Conservation (phyloP, 2,113 vertebrate species). For the Tichodroma muraria region DNA sequence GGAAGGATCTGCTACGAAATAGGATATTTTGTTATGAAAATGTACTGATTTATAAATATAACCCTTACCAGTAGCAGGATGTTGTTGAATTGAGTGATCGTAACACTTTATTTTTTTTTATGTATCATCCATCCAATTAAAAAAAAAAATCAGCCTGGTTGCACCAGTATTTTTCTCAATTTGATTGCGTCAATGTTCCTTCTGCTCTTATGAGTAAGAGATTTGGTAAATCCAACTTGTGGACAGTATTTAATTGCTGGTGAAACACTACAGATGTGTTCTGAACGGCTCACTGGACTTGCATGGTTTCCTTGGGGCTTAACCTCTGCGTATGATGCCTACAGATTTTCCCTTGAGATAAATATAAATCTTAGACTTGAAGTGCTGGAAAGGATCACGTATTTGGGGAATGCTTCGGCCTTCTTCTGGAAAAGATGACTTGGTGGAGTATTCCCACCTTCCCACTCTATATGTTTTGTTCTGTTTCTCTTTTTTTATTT, state of each 20-base stretch:
- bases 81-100: background rate
- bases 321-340: fast-evolving
- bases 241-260: background rate
- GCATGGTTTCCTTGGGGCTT: background rate
- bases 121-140: background rate
- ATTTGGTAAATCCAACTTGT: background rate
- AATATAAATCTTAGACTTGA: background rate
- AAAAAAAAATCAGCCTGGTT: background rate
- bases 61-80: background rate
- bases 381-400: background rate
- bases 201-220: background rate
- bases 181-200: background rate
- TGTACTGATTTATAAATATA: background rate
- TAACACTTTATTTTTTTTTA: background rate
- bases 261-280: background rate
- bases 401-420: background rate
- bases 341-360: background rate
- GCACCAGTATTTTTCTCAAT: background rate
- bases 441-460: background rate
- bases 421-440: background rate
- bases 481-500: too few relatives aligned
- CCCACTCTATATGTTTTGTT: fast-evolving
- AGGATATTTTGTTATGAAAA: background rate
- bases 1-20: background rate
- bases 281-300: background rate